Evolutionary conservation across 2,888 invertebrate genomes (phyloP).

Genomic region (Nudaria mundana): DNA sequence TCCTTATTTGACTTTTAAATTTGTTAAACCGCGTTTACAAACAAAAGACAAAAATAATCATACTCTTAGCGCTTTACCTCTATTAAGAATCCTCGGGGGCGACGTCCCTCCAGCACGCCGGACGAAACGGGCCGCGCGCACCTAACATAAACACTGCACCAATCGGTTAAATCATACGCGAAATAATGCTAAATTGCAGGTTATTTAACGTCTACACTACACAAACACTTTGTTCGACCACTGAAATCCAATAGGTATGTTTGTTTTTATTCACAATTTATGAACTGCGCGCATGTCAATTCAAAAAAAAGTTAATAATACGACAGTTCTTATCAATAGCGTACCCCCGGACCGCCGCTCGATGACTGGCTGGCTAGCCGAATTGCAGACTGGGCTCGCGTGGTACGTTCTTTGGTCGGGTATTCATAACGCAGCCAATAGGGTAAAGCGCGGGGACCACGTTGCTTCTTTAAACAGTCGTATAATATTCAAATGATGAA

Average conservation of each 20-base stretch:
- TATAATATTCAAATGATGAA: constrained; percentile 48
- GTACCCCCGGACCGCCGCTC: constrained; percentile 61
- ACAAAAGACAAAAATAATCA: constrained; percentile 48
- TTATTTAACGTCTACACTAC: constrained; percentile 51
- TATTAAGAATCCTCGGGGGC: constrained; percentile 71
- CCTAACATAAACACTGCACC: constrained; percentile 79
- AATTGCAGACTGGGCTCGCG: constrained; percentile 38
- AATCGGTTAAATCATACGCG: constrained; percentile 60
- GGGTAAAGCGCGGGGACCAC: constrained; percentile 29
- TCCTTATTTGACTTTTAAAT: constrained; percentile 17
- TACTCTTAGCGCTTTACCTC: constrained; percentile 57
- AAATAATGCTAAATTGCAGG: constrained; percentile 39
- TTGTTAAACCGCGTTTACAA: constrained; percentile 25
- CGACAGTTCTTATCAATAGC: constrained; percentile 31
- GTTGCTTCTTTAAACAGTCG: constrained; percentile 38
- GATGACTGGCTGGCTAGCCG: constrained; percentile 61
- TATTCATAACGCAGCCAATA: constrained; percentile 31
- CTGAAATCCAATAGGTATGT: constrained; percentile 69
- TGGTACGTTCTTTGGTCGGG: constrained; percentile 46
- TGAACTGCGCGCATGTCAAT: constrained; percentile 69
- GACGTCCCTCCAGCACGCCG: constrained; percentile 73
- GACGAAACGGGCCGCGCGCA: constrained; percentile 67
- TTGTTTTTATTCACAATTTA: constrained; percentile 71
- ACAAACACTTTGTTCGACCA: constrained; percentile 61
- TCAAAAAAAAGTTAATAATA: constrained; percentile 43